Percentiles rank a stretch among this genome's conserved stretches.
Evolutionary conservation across 2,113 vertebrate genomes (phyloP).

Genomic region (Meleagris gallopavo): DNA sequence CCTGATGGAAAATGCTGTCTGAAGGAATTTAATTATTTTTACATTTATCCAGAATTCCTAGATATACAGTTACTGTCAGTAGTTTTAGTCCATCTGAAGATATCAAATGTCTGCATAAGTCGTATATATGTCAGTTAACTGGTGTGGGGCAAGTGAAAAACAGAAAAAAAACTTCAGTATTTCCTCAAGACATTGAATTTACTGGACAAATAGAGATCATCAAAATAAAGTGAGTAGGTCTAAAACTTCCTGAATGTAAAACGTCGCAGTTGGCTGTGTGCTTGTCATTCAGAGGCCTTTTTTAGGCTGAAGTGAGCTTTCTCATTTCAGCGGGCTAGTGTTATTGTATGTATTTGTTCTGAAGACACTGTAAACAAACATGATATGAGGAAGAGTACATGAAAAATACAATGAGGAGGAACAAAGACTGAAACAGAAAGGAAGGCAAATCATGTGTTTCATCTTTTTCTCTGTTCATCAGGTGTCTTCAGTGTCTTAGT

Average conservation of each 20-base stretch:
- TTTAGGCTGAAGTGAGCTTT: background rate
- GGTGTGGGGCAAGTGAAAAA: background rate
- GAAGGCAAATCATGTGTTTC: background rate
- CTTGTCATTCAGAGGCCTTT: background rate
- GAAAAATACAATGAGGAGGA: background rate
- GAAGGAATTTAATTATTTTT: background rate
- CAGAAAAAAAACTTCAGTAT: background rate
- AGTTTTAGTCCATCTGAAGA: background rate
- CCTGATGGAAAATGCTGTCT: background rate
- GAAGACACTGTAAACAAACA: background rate
- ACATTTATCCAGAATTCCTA: background rate
- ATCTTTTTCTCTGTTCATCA: background rate
- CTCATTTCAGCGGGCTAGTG: background rate
- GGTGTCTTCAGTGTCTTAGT: background rate
- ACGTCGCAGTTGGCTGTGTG: background rate
- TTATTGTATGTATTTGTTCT: background rate
- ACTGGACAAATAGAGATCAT: background rate
- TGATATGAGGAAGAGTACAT: background rate
- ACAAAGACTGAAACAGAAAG: background rate
- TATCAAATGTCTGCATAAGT: background rate
- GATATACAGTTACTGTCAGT: background rate
- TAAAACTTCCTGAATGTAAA: background rate
- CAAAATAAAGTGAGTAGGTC: background rate
- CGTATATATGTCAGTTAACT: background rate
- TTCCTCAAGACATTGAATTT: background rate